Evolutionary conservation across 2,888 invertebrate species (phyloP).

Genomic region (Ctenicera cuprea): DNA sequence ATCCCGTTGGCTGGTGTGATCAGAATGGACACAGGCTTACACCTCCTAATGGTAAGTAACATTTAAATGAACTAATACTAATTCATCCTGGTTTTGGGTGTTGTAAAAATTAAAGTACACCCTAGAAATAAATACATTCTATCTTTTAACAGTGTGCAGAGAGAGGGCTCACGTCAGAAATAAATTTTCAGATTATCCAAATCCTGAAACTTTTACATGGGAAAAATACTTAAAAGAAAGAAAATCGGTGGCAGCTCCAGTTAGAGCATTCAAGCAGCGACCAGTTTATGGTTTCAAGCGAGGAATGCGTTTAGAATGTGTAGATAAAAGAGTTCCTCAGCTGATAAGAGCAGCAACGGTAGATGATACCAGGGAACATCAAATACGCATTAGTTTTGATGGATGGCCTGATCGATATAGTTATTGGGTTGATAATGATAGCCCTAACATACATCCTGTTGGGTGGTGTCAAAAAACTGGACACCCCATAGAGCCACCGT

Average conservation of each 20-base stretch:
- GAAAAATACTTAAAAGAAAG: slow-evolving; percentile 86
- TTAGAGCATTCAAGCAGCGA: slow-evolving; percentile 87
- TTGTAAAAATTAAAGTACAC: background rate
- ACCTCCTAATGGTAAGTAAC: slow-evolving; percentile 85
- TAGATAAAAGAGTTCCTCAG: slow-evolving; percentile 88
- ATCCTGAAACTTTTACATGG: slow-evolving; percentile 88
- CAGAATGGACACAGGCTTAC: slow-evolving; percentile 85
- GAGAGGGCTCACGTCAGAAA: background rate
- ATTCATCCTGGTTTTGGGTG: slow-evolving; percentile 60
- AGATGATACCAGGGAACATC: slow-evolving; percentile 84
- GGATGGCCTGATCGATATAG: slow-evolving; percentile 91
- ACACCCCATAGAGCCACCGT: slow-evolving; percentile 90
- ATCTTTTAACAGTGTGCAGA: background rate
- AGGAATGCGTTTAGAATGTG: slow-evolving; percentile 92
- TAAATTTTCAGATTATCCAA: slow-evolving; percentile 78
- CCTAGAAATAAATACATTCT: no score
- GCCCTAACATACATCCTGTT: slow-evolving; percentile 91
- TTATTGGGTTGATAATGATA: slow-evolving; percentile 94
- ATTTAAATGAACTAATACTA: no score
- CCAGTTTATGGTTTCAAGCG: slow-evolving; percentile 86
- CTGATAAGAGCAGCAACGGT: slow-evolving; percentile 91
- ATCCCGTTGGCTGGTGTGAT: slow-evolving; percentile 95
- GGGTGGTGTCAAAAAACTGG: slow-evolving; percentile 94
- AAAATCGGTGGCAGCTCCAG: slow-evolving; percentile 84
- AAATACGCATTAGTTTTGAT: slow-evolving; percentile 88